A percentile compares a stretch with the other conserved stretches of the same genome.
Conservation (phyloP, 2,113 vertebrate species). For the Tautogolabrus adspersus region DNA sequence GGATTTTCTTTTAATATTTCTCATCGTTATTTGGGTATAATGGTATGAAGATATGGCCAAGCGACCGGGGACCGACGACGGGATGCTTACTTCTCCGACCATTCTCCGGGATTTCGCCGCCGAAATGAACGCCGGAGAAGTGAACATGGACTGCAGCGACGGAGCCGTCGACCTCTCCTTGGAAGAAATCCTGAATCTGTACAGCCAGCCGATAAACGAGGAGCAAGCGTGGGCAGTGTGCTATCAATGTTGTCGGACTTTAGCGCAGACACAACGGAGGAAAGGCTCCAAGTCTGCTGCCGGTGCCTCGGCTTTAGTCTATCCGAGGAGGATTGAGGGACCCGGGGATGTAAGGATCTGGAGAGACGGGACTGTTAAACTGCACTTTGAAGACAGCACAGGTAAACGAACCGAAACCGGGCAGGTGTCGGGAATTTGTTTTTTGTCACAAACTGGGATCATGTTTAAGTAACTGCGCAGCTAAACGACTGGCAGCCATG, state of each 20-base stretch:
- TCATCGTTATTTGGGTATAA: constrained; percentile 10
- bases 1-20: neutral
- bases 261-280: constrained; percentile 80
- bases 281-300: constrained; percentile 64
- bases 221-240: constrained; percentile 98
- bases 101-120: constrained; percentile 56
- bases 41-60: constrained; percentile 76
- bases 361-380: constrained; percentile 88
- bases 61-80: constrained; percentile 72
- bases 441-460: neutral
- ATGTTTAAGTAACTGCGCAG: constrained; percentile 6
- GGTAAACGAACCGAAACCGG: constrained; percentile 67
- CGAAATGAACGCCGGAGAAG: constrained; percentile 57
- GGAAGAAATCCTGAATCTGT: constrained; percentile 91
- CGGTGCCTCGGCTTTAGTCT: constrained; percentile 44
- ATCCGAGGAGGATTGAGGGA: constrained; percentile 76
- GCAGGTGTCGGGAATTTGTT: neutral
- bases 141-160: constrained; percentile 72
- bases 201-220: constrained; percentile 96
- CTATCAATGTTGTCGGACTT: constrained; percentile 90
- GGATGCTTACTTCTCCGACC: constrained; percentile 70
- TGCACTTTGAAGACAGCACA: constrained; percentile 64
- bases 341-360: constrained; percentile 87
- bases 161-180: constrained; percentile 86
- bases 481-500: neutral